These are phyloP conservation scores for Chondrilla cf. caribensis DNA, from an alignment of 37 sponge, comb jelly and placozoan genomes.

Conservation along the genomic window DNA sequence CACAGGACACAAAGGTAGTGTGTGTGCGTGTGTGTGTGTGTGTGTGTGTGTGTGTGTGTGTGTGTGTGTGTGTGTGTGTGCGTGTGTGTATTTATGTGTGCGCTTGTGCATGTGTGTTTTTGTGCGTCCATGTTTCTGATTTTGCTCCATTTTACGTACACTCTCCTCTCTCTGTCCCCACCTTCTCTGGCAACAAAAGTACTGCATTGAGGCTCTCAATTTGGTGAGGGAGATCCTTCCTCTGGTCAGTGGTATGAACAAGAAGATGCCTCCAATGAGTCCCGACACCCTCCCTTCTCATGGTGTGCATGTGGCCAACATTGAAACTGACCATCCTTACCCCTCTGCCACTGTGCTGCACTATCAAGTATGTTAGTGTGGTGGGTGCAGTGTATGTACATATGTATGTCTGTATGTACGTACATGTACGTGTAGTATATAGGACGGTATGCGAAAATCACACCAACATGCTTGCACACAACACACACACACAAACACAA, in stretches of 20 bases:
- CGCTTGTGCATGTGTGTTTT: background rate
- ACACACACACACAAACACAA: no score
- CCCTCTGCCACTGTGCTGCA: constrained; percentile 68
- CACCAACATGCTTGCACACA: no score
- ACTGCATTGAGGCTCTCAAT: constrained; percentile 68
- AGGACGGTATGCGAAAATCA: no score
- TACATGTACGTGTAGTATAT: no score
- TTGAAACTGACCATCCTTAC: constrained; percentile 96
- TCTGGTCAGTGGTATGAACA: constrained; percentile 28
- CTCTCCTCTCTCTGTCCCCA: no score
- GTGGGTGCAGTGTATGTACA: background rate
- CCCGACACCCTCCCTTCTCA: background rate
- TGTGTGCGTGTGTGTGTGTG: background rate
- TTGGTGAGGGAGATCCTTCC: constrained; percentile 62
- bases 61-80: background rate
- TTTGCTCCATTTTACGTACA: background rate
- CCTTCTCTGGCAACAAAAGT: no score
- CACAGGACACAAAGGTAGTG: constrained; percentile 61
- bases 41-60: background rate
- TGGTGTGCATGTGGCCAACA: constrained; percentile 66
- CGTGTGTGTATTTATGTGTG: background rate
- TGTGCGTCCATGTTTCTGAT: background rate
- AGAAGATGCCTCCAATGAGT: background rate
- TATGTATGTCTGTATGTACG: no score
- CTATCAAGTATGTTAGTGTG: constrained; percentile 47